Conservation (phyloP, 2,888 invertebrate genomes). For the Caenorhabditis wallacei region DNA sequence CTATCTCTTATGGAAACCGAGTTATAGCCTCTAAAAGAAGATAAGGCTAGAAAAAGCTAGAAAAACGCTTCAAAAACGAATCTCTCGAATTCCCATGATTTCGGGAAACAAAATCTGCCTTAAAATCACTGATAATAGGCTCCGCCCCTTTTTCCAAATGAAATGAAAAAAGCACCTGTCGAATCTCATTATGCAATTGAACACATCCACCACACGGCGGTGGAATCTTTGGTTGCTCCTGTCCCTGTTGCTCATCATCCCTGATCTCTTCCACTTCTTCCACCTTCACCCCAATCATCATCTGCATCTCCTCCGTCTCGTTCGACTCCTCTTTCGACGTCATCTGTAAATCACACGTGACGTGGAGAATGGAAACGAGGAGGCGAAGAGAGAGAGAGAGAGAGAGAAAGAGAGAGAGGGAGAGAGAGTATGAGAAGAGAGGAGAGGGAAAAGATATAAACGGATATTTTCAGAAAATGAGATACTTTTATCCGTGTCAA, state of each 20-base stretch:
- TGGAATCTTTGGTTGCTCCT: not conserved
- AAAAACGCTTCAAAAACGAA: too few relatives aligned
- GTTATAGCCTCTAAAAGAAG: too few relatives aligned
- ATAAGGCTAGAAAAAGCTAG: too few relatives aligned
- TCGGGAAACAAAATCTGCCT: too few relatives aligned
- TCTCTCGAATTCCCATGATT: too few relatives aligned
- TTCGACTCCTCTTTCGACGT: slow-evolving; percentile 46
- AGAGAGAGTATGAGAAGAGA: not conserved
- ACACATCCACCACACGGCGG: slow-evolving; percentile 66
- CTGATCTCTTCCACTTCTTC: not conserved
- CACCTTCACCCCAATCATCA: slow-evolving; percentile 22
- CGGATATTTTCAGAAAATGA: slow-evolving; percentile 16
- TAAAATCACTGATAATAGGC: too few relatives aligned
- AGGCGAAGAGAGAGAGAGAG: slow-evolving; percentile 7
- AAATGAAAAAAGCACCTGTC: slow-evolving; percentile 52
- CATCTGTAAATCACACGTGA: slow-evolving; percentile 59
- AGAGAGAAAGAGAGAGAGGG: slow-evolving; percentile 13
- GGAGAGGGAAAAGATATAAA: not conserved
- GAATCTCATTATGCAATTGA: slow-evolving; percentile 70
- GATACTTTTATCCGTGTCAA: slow-evolving; percentile 60
- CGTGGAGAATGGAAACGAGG: slow-evolving; percentile 10
- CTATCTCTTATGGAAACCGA: too few relatives aligned
- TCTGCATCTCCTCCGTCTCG: slow-evolving; percentile 26
- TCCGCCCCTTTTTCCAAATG: too few relatives aligned
- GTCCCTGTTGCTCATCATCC: not conserved